phyloP scores from a whole-genome alignment of 2,888 invertebrate genomes.

The Mythimna loreyi region DNA sequence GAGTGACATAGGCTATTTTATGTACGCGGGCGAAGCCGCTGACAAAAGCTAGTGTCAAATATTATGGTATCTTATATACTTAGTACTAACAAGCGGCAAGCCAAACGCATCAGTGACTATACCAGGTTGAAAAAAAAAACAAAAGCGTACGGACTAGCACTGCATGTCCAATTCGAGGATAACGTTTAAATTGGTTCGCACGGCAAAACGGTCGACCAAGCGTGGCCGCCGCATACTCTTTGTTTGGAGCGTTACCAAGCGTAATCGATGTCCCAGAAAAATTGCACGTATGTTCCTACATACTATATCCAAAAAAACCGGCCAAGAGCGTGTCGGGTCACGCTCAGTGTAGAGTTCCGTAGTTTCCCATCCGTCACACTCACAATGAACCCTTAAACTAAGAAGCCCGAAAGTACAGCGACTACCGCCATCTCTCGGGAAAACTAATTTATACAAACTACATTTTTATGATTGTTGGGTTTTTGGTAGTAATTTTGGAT shows the following conservation, averaged over 20 bases:
- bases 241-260: constrained; percentile 38
- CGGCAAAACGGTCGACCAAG: constrained; percentile 32
- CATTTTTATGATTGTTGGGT: no score
- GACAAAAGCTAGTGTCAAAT: no score
- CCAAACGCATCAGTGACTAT: constrained; percentile 27
- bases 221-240: constrained; percentile 42
- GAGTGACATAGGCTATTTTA: no score
- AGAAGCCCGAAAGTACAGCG: no score
- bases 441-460: no score
- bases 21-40: no score
- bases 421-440: no score
- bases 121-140: constrained; percentile 23
- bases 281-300: constrained; percentile 7
- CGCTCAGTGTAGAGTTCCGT: no score
- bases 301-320: constrained; percentile 2
- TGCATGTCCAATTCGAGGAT: constrained; percentile 51
- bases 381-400: no score
- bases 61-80: background rate
- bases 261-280: constrained; percentile 37
- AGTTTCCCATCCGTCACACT: no score
- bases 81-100: constrained; percentile 4
- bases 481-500: no score
- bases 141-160: background rate
- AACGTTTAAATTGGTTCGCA: constrained; percentile 46
- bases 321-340: no score